Evolutionary conservation across 2,888 invertebrate genomes (phyloP).

Genomic region (Torymus tubicola): DNA sequence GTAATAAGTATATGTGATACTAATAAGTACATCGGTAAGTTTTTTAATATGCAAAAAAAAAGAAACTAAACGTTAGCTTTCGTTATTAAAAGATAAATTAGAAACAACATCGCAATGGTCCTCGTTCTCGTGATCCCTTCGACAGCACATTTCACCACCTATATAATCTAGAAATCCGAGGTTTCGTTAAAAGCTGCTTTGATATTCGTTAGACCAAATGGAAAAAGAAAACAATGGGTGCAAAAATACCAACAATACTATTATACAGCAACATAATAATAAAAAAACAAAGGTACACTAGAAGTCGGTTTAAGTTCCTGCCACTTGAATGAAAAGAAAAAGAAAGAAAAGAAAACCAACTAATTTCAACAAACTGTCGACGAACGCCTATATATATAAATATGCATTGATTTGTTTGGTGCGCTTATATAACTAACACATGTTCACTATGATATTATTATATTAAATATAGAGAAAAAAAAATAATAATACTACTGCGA

Average conservation of each 20-base stretch:
- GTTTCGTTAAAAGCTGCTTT: slow-evolving; percentile 27
- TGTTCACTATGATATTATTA: neutral
- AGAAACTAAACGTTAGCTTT: no score
- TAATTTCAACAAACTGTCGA: slow-evolving; percentile 5
- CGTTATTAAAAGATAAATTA: neutral
- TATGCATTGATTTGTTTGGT: slow-evolving; percentile 18
- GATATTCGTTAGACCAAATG: slow-evolving; percentile 6
- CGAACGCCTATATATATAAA: no score
- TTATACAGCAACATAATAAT: slow-evolving; percentile 26
- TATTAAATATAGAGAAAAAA: no score
- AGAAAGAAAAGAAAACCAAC: no score
- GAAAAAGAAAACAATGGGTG: slow-evolving; percentile 13
- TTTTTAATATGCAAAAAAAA: no score
- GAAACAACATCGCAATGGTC: neutral
- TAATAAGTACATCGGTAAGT: no score
- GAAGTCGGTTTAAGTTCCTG: slow-evolving; percentile 57
- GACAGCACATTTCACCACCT: neutral
- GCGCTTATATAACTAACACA: slow-evolving; percentile 9
- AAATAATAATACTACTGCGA: neutral
- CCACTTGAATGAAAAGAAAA: no score
- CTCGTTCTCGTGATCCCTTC: slow-evolving; percentile 30
- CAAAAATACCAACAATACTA: neutral
- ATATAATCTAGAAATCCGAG: slow-evolving; percentile 4
- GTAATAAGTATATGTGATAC: no score
- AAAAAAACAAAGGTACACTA: slow-evolving; percentile 35